Conservation (phyloP, 2,888 invertebrate species). For the Plemyria rubiginata region DNA sequence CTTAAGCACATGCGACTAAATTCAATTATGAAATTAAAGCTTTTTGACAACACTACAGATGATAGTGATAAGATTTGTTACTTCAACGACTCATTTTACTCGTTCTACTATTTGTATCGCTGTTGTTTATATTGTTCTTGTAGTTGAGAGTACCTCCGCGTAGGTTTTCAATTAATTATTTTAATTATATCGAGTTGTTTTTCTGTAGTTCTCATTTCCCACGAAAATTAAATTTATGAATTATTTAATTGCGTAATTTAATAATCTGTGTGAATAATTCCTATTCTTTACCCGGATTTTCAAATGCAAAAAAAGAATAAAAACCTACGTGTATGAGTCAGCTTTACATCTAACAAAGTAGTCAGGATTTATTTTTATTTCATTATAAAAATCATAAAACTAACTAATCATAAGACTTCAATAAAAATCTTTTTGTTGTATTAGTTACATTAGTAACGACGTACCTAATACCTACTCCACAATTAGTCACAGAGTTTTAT, state of each 20-base stretch:
- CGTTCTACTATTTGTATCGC: no score
- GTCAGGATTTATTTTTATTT: background rate
- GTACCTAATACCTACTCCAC: no score
- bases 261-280: slow-evolving; percentile 30
- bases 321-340: background rate
- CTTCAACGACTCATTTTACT: no score
- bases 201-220: slow-evolving; percentile 14
- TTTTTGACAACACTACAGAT: no score
- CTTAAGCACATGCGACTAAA: no score
- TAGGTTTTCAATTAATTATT: background rate
- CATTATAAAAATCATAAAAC: background rate
- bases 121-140: no score
- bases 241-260: slow-evolving; percentile 29
- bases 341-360: no score
- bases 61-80: no score
- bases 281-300: slow-evolving; percentile 23
- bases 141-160: background rate
- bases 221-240: slow-evolving; percentile 38
- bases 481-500: no score
- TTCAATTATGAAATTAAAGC: no score
- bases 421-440: background rate
- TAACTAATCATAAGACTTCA: no score
- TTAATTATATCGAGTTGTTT: background rate
- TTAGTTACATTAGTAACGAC: no score
- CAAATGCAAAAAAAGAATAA: background rate